phyloP scores from a whole-genome alignment of 1,140 invertebrate genomes.

The Elymnias hypermnestra region DNA sequence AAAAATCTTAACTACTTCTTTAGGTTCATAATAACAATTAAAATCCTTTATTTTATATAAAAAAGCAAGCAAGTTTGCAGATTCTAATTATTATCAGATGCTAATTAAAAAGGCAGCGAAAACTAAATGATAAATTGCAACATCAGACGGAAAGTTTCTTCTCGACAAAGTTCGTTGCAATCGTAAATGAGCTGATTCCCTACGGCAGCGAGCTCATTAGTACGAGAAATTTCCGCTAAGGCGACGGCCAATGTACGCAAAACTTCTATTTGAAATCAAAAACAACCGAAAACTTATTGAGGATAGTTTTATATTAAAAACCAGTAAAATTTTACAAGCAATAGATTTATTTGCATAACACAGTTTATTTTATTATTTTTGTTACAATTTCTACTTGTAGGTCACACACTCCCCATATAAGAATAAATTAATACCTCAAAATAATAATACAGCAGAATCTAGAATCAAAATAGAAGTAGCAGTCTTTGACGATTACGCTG shows the following conservation, averaged over 20 bases:
- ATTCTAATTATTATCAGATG: constrained; percentile 6
- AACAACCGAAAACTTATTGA: background rate
- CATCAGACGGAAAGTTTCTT: constrained; percentile 44
- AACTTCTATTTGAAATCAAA: constrained; percentile 7
- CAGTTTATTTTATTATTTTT: no score
- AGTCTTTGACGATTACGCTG: no score
- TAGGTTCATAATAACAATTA: no score
- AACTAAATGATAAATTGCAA: constrained; percentile 56
- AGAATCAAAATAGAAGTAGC: no score
- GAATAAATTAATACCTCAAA: no score
- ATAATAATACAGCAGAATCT: no score
- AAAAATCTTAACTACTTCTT: no score
- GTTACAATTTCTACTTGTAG: no score
- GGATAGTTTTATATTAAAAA: background rate
- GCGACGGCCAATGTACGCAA: constrained; percentile 27
- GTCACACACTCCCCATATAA: no score
- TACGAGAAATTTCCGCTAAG: constrained; percentile 26
- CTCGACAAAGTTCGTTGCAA: constrained; percentile 42
- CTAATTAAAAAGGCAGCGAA: constrained; percentile 30
- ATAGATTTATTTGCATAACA: no score
- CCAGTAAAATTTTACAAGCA: no score
- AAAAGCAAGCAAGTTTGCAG: background rate
- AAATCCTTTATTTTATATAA: no score
- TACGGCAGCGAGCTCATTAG: constrained; percentile 49
- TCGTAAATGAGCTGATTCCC: constrained; percentile 58